These are phyloP conservation scores for Gari tellinella DNA, from an alignment of 2,888 invertebrate species.

Conservation along the genomic window DNA sequence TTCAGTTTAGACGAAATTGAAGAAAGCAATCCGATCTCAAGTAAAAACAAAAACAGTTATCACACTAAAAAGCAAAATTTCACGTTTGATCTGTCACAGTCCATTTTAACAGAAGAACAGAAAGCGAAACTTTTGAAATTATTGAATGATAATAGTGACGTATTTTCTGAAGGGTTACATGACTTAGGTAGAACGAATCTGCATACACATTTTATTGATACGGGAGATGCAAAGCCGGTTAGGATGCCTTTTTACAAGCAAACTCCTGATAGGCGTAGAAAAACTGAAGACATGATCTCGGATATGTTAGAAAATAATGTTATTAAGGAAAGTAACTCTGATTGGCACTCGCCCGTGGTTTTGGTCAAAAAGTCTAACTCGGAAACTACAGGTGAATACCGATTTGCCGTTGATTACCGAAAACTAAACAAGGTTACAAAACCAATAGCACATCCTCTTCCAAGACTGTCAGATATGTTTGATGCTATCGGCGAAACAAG, in stretches of 20 bases:
- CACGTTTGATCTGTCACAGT: neutral
- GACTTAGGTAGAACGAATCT: constrained; percentile 43
- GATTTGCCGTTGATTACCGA: constrained; percentile 41
- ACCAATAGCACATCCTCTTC: constrained; percentile 51
- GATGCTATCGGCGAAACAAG: constrained; percentile 55
- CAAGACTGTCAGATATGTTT: constrained; percentile 50
- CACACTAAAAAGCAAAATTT: too few relatives aligned
- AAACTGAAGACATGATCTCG: constrained; percentile 37
- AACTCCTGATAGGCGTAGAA: too few relatives aligned
- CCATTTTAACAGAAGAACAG: neutral
- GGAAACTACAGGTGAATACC: neutral
- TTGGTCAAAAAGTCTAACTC: constrained; percentile 52
- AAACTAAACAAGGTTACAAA: constrained; percentile 15
- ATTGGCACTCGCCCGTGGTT: constrained; percentile 55
- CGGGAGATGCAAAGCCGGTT: constrained; percentile 37
- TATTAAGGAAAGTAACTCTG: constrained; percentile 44
- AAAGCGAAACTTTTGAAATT: constrained; percentile 14
- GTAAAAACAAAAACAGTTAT: too few relatives aligned
- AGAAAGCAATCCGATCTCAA: too few relatives aligned
- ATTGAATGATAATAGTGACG: constrained; percentile 31
- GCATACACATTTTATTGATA: constrained; percentile 28
- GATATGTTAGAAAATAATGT: constrained; percentile 41
- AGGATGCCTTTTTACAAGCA: constrained; percentile 30
- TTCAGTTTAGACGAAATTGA: constrained; percentile 9
- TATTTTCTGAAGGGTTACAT: constrained; percentile 42